Evolutionary conservation across 2,888 invertebrate genomes (phyloP).

Genomic region (Drosophila borealis): DNA sequence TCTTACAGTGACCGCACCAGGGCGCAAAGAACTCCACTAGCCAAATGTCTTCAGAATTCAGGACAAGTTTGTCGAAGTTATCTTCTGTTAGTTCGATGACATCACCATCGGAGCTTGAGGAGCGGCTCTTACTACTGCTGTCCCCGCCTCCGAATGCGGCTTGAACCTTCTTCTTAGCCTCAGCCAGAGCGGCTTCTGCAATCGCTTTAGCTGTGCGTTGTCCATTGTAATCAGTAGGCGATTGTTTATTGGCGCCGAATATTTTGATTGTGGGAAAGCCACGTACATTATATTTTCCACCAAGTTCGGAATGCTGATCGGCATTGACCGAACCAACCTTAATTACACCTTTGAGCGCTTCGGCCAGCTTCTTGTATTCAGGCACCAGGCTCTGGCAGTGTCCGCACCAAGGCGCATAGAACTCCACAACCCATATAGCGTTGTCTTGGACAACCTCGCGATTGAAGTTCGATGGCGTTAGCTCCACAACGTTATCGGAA

Average conservation of each 20-base stretch:
- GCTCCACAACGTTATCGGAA: constrained; percentile 91
- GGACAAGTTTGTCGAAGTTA: constrained; percentile 96
- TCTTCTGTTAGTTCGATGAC: constrained; percentile 97
- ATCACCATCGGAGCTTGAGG: constrained; percentile 71
- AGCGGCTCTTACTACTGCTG: constrained; percentile 50
- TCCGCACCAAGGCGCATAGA: constrained; percentile 96
- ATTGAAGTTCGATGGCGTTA: constrained; percentile 95
- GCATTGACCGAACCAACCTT: constrained; percentile 98
- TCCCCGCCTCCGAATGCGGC: constrained; percentile 88
- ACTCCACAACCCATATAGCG: constrained; percentile 96
- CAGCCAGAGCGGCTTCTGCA: constrained; percentile 93
- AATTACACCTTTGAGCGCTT: constrained; percentile 95
- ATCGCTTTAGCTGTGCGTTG: constrained; percentile 94
- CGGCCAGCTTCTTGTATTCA: constrained; percentile 97
- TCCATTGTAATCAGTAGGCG: constrained; percentile 94
- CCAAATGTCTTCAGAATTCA: constrained; percentile 98
- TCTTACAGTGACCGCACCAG: constrained; percentile 99
- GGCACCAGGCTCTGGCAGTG: constrained; percentile 95
- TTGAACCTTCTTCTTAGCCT: constrained; percentile 91
- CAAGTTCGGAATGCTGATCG: constrained; percentile 93
- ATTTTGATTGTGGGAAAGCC: constrained; percentile 99
- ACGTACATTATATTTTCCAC: constrained; percentile 91
- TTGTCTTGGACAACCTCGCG: constrained; percentile 92
- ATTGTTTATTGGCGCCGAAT: constrained; percentile 93
- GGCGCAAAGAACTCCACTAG: constrained; percentile 99